Percentiles rank a stretch among this genome's conserved stretches.
These are phyloP conservation scores for Drosophila demipolita DNA, from an alignment of 2,888 invertebrate species.

Conservation along the genomic window DNA sequence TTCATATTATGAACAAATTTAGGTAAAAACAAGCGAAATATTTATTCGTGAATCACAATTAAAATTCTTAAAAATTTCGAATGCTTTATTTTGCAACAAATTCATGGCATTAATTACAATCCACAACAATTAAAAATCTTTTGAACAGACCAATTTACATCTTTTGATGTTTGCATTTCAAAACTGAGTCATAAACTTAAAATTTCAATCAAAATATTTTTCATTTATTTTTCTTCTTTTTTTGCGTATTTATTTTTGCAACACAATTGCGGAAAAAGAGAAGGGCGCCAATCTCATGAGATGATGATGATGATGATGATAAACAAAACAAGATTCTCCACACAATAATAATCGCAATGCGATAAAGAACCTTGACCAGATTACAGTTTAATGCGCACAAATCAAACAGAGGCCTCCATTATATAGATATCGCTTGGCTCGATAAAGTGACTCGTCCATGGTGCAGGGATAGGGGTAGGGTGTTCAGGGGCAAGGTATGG, in stretches of 20 bases:
- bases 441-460: constrained; percentile 29
- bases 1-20: not conserved
- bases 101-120: constrained; percentile 26
- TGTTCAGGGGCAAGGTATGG: constrained; percentile 38
- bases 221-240: not conserved
- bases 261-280: constrained; percentile 28
- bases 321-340: constrained; percentile 56
- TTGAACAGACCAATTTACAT: constrained; percentile 10
- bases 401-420: constrained; percentile 66
- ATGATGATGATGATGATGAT: constrained; percentile 25
- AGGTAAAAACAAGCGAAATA: not conserved
- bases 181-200: constrained; percentile 49
- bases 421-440: constrained; percentile 47
- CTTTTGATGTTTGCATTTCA: constrained; percentile 42
- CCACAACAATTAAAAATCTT: constrained; percentile 1
- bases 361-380: constrained; percentile 73
- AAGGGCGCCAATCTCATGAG: constrained; percentile 31
- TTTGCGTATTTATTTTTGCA: constrained; percentile 28
- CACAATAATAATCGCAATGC: constrained; percentile 37
- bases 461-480: not conserved
- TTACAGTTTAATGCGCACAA: constrained; percentile 73
- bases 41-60: not conserved
- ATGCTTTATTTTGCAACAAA: constrained; percentile 1
- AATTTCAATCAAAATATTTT: constrained; percentile 63
- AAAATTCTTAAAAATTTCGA: not conserved